Percentiles rank a stretch among this genome's conserved stretches.
phyloP scores from a whole-genome alignment of 2,888 invertebrate genomes.

The Dromius quadrimaculatus region DNA sequence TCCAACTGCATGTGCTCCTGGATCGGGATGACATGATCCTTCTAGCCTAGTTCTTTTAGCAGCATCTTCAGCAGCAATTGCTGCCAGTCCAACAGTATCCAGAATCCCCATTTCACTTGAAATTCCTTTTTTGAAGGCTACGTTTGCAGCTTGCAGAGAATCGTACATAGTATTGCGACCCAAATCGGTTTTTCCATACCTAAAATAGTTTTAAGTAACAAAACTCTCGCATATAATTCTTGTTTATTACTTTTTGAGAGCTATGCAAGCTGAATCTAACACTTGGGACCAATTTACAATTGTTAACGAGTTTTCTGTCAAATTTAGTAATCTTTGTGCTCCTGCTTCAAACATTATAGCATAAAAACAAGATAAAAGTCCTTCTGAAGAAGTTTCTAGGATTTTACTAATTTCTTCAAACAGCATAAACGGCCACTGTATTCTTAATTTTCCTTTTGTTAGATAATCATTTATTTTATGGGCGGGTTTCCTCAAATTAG shows the following conservation, averaged over 20 bases:
- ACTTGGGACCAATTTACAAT: constrained; percentile 66
- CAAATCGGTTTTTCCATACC: constrained; percentile 73
- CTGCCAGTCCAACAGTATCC: constrained; percentile 63
- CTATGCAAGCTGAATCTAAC: constrained; percentile 67
- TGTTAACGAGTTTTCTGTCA: constrained; percentile 57
- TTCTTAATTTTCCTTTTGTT: constrained; percentile 57
- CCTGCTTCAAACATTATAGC: constrained; percentile 80
- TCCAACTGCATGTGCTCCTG: constrained; percentile 72
- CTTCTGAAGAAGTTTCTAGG: constrained; percentile 80
- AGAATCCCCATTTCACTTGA: constrained; percentile 57
- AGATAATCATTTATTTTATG: constrained; percentile 61
- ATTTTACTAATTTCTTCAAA: constrained; percentile 68
- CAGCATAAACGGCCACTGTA: constrained; percentile 61
- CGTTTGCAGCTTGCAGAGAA: constrained; percentile 61
- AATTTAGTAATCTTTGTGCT: constrained; percentile 68
- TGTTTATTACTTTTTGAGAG: constrained; percentile 64
- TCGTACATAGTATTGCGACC: constrained; percentile 77
- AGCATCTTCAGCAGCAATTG: constrained; percentile 64
- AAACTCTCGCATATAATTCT: not conserved
- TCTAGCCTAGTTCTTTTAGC: constrained; percentile 58
- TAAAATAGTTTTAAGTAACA: constrained; percentile 59
- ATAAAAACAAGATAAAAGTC: constrained; percentile 84
- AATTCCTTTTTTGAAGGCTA: constrained; percentile 58
- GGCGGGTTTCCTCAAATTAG: constrained; percentile 60
- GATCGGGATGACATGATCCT: constrained; percentile 67